Base-by-base conservation (phyloP, 2,113 vertebrate species). In the Psittacara wagleri region DNA sequence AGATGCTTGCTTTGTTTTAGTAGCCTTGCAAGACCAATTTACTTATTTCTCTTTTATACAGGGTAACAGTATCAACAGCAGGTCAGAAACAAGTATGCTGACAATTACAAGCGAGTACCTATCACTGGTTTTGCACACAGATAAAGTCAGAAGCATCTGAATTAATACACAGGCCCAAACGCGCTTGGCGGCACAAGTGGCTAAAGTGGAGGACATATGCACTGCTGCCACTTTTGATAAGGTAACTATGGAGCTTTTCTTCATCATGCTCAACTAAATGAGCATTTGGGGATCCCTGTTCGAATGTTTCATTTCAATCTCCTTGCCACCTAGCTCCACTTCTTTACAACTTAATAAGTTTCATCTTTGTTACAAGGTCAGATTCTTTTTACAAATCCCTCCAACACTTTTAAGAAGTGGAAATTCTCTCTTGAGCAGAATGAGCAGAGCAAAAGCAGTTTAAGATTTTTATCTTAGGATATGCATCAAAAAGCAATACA, bases 401-500 rank as follows among this genome's bases (percentile, higher is more conserved):
- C 55, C 57, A 84, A 76, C 62, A 77, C 64, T 90, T 93, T 81
- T 29, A 69, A 84, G 59, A 20, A 76, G 57, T 7, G 41, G 77
- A 90, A 83, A 67, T 81, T 63, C 67, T 85, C 70, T 91, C 66
- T 51, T 2, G 67, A 83, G 79, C 79, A 77, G 72, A 57, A 43
- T 1, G 79, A 76, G 85, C 0, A 4, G 25, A 90, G 92, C 39
- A 59, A 90, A 69, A 1, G 52, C 89, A 57, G 27, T 4, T 5
- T 5, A 41, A 78, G 88, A 76, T 74, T 86, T 82, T 64, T 55
- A 75, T 72, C 90, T 83, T 7, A 9, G 88, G 3, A 57, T 6
- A 16, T 4, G 85, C 72, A 92, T 94, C 94, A 90, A 95, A 96
- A 88, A 94, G 83, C 33, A 13, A 83, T 76, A 61, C 41, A 44